Evolutionary conservation across 2,113 vertebrate species (phyloP).

Genomic region (Mus pahari): DNA sequence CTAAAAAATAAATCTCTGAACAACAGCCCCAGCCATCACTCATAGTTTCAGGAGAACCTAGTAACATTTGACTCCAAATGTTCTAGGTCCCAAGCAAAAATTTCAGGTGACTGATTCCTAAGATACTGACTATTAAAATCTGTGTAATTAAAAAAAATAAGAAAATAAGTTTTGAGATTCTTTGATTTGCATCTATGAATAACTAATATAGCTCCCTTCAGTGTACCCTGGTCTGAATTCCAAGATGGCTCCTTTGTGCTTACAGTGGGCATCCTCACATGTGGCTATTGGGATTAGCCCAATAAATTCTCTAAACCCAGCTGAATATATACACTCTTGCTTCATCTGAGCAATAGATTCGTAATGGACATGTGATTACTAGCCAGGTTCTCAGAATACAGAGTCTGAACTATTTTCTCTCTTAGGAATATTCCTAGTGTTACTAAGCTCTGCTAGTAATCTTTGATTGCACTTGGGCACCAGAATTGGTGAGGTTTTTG

Average conservation of each 20-base stretch:
- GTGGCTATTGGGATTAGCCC: background rate
- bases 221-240: background rate
- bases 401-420: no score
- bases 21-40: accelerated
- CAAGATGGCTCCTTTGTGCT: background rate
- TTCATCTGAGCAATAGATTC: background rate
- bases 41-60: background rate
- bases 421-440: accelerated
- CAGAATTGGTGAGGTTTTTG: background rate
- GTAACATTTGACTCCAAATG: background rate
- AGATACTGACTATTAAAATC: background rate
- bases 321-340: accelerated
- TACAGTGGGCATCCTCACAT: background rate
- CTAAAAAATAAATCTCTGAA: background rate
- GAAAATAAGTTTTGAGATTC: background rate
- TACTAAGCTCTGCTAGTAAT: background rate
- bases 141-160: background rate
- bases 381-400: background rate
- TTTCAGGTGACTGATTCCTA: background rate
- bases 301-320: background rate
- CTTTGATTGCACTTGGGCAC: background rate
- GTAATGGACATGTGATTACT: accelerated
- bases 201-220: background rate
- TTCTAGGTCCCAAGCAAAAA: background rate
- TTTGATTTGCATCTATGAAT: background rate